Conservation (phyloP, 2,113 vertebrate species). For the Cyrtonyx montezumae region DNA sequence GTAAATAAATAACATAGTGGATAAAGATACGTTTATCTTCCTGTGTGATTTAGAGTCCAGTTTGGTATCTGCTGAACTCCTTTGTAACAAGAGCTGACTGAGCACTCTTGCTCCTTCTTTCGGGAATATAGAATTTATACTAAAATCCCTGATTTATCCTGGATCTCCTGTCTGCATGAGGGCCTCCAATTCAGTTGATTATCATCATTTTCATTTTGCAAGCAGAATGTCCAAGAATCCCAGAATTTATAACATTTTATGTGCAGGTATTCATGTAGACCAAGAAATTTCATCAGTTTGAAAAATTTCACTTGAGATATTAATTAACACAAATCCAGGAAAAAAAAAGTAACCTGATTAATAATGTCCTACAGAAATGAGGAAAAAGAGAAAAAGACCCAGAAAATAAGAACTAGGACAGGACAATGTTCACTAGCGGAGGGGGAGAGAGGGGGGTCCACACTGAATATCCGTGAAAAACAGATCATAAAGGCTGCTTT, state of each 20-base stretch:
- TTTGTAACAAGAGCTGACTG: not conserved
- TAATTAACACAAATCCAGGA: not conserved
- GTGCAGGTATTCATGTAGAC: not conserved
- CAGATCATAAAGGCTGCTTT: accelerated
- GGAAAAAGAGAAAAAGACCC: not conserved
- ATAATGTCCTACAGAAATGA: not conserved
- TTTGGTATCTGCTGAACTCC: constrained; percentile 40
- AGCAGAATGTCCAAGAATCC: not conserved
- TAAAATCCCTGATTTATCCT: not conserved
- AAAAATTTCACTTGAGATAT: not conserved
- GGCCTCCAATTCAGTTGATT: not conserved
- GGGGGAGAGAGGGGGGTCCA: not conserved
- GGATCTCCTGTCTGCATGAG: not conserved
- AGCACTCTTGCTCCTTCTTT: not conserved
- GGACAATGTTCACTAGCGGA: not conserved
- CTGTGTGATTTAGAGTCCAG: constrained; percentile 23
- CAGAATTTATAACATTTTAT: not conserved
- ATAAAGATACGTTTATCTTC: constrained; percentile 34
- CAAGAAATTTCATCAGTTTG: not conserved
- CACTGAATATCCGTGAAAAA: not conserved
- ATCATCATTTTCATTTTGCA: not conserved
- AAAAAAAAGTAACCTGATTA: not conserved
- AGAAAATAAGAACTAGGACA: not conserved
- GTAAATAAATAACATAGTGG: constrained; percentile 44
- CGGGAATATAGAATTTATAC: not conserved